Conservation (phyloP, 2,888 invertebrate species). For the Lamproptera curius region DNA sequence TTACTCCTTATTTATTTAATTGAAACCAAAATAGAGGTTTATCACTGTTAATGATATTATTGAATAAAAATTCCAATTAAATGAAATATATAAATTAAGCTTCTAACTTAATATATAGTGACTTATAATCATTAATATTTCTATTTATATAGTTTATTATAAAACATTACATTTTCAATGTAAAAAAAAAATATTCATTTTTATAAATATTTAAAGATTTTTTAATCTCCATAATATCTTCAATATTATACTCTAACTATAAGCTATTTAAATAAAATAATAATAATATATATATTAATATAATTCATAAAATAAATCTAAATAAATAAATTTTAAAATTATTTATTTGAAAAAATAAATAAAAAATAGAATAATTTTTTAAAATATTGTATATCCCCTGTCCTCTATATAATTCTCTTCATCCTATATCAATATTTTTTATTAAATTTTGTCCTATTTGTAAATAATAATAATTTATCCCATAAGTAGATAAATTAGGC, state of each 20-base stretch:
- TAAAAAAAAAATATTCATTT: too few relatives aligned
- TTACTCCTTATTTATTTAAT: conserved; percentile 76
- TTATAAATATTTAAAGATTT: conserved; percentile 31
- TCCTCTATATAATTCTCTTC: conserved; percentile 65
- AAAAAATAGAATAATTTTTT: conserved; percentile 55
- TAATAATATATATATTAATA: conserved; percentile 29
- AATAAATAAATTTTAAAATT: conserved; percentile 55
- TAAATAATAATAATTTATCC: conserved; percentile 65
- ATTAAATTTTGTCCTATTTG: conserved; percentile 51
- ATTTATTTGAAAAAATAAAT: conserved; percentile 61
- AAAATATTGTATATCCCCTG: conserved; percentile 56
- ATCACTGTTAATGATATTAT: conserved; percentile 82
- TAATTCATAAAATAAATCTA: conserved; percentile 45
- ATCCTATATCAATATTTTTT: conserved; percentile 69
- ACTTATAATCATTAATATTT: conserved; percentile 67
- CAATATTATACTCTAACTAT: conserved; percentile 14
- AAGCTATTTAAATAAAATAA: conserved; percentile 14
- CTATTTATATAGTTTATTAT: conserved; percentile 80
- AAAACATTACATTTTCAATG: conserved; percentile 83
- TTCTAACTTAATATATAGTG: conserved; percentile 81
- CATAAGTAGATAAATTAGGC: conserved; percentile 64
- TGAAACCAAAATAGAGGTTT: conserved; percentile 80
- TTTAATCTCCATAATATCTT: conserved; percentile 5
- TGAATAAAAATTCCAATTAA: conserved; percentile 42
- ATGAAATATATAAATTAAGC: conserved; percentile 59